Conservation (phyloP, 2,113 vertebrate genomes). For the Colius striatus region DNA sequence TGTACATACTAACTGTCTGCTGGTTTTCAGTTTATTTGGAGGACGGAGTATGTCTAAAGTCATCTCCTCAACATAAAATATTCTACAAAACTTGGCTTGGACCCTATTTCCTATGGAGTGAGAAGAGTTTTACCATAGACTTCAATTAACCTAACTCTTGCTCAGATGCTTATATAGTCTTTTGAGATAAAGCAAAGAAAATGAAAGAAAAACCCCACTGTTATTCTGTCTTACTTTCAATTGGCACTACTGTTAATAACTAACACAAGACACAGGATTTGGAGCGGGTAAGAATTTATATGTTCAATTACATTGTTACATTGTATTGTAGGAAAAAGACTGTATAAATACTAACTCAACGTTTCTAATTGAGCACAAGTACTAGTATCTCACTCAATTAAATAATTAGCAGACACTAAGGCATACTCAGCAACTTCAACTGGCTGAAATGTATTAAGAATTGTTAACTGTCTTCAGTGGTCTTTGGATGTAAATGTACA, state of each 20-base stretch:
- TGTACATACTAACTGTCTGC: not conserved
- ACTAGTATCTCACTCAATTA: not conserved
- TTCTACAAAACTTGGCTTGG: not conserved
- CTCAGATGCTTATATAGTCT: not conserved
- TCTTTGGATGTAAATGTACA: not conserved
- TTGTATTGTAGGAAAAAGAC: not conserved
- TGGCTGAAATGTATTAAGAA: not conserved
- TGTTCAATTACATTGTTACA: not conserved
- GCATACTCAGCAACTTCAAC: not conserved
- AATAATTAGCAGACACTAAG: not conserved
- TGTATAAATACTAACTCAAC: not conserved
- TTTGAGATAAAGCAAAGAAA: not conserved
- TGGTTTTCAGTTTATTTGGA: not conserved
- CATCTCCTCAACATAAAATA: not conserved
- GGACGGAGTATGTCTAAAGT: not conserved
- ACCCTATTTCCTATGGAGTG: not conserved
- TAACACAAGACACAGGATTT: not conserved
- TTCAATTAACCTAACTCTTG: not conserved
- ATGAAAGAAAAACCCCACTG: not conserved
- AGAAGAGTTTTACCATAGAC: not conserved
- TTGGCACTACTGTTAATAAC: not conserved
- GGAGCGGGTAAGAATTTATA: not conserved
- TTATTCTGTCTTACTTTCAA: not conserved
- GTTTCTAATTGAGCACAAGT: not conserved
- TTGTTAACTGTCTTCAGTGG: not conserved